Percentiles rank a stretch among this genome's conserved stretches.
phyloP scores from a whole-genome alignment of 2,888 invertebrate genomes.

The Rugalucina vietnamica region DNA sequence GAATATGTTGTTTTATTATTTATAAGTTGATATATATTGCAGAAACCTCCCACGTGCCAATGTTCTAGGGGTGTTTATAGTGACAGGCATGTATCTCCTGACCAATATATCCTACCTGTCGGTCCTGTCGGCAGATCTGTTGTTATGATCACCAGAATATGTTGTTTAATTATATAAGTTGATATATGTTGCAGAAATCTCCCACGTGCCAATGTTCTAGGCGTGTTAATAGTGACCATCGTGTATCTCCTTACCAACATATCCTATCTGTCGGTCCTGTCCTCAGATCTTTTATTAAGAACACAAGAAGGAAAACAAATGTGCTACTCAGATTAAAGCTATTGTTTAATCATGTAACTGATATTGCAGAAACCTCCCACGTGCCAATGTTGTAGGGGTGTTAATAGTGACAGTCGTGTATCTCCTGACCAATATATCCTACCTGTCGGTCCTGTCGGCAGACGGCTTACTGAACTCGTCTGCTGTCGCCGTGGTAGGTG shows the following conservation, averaged over 20 bases:
- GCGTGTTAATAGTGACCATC: not conserved
- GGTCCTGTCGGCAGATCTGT: not conserved
- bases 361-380: constrained; percentile 89
- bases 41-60: not conserved
- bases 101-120: not conserved
- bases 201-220: not conserved
- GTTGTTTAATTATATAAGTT: not conserved
- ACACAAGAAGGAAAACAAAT: too few species aligned
- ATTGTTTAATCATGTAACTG: too few species aligned
- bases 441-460: constrained; percentile 85
- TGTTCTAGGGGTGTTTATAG: not conserved
- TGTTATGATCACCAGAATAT: too few species aligned
- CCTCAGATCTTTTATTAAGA: too few species aligned
- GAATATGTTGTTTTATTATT: constrained; percentile 92
- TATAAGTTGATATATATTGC: not conserved
- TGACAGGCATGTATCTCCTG: not conserved
- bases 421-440: constrained; percentile 92
- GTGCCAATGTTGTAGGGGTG: constrained; percentile 91
- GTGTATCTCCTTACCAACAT: not conserved
- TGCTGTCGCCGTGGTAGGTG: constrained; percentile 91
- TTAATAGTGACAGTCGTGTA: constrained; percentile 91
- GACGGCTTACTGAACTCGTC: constrained; percentile 89
- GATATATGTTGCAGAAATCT: not conserved
- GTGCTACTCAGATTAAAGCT: too few species aligned
- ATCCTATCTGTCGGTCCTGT: not conserved